Percentiles rank a stretch among this genome's conserved stretches.
phyloP scores from a whole-genome alignment of 2,888 invertebrate species.

The Chloroclysta siterata region DNA sequence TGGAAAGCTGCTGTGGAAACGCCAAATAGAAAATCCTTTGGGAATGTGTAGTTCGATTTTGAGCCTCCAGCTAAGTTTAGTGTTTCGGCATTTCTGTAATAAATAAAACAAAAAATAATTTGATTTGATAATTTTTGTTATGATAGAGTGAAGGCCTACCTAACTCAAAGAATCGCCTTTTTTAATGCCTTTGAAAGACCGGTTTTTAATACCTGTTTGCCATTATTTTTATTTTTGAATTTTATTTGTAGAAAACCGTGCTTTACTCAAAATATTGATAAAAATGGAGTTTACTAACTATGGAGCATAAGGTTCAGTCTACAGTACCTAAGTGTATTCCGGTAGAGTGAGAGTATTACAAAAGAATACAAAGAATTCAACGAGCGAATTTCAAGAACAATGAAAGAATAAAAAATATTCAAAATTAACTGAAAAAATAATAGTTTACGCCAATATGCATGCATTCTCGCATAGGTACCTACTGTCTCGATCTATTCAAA shows the following conservation, averaged over 20 bases:
- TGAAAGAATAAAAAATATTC: no score
- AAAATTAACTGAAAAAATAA: no score
- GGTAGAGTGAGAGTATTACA: no score
- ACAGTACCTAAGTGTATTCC: no score
- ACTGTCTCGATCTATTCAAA: no score
- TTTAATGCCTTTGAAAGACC: conserved; percentile 9
- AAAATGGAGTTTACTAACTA: no score
- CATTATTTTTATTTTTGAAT: background rate
- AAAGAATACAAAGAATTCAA: no score
- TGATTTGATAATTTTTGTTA: background rate
- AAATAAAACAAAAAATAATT: conserved; percentile 25
- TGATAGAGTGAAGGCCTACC: background rate
- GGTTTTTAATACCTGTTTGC: conserved; percentile 6
- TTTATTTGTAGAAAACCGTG: background rate
- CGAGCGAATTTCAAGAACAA: no score
- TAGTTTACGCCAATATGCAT: no score
- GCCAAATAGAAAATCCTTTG: conserved; percentile 85
- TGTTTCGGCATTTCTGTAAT: conserved; percentile 63
- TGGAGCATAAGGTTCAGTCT: no score
- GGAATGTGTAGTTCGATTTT: conserved; percentile 79
- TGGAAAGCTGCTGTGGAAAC: conserved; percentile 86
- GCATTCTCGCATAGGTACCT: no score
- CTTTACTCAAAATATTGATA: background rate
- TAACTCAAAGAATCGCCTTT: conserved; percentile 1
- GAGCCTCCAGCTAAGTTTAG: conserved; percentile 70